Percentiles rank a stretch among this genome's conserved stretches.
Conservation (phyloP, 2,113 vertebrate genomes). For the Pyxicephalus adspersus region DNA sequence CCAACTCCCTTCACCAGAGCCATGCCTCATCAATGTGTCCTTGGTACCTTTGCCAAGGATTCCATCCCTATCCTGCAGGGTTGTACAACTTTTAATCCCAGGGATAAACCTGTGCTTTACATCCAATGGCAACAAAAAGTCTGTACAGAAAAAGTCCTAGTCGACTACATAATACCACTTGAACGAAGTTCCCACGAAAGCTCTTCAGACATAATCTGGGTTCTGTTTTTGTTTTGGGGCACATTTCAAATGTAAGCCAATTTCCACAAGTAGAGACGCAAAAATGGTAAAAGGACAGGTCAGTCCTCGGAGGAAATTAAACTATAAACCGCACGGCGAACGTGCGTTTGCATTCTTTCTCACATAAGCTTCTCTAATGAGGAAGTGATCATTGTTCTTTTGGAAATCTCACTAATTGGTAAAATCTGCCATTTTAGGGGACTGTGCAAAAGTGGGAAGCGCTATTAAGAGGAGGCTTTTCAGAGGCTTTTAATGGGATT, state of each 20-base stretch:
- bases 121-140: too few species aligned
- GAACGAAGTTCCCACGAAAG: too few species aligned
- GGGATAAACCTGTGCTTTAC: too few species aligned
- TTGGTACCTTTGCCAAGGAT: too few species aligned
- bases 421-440: neutral
- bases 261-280: neutral
- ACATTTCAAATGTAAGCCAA: neutral
- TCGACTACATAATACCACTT: too few species aligned
- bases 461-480: neutral
- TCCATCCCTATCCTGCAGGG: too few species aligned
- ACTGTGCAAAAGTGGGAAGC: neutral
- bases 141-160: too few species aligned
- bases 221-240: neutral
- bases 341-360: neutral
- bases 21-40: too few species aligned
- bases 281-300: neutral
- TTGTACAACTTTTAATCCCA: too few species aligned
- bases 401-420: neutral
- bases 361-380: constrained; percentile 15
- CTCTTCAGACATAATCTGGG: too few species aligned
- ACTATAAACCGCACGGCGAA: too few species aligned
- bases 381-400: neutral
- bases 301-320: neutral
- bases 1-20: too few species aligned
- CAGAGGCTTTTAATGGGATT: constrained; percentile 7